These are phyloP conservation scores for Drosophila ustulata DNA, from an alignment of 2,888 invertebrate species.

Conservation along the genomic window DNA sequence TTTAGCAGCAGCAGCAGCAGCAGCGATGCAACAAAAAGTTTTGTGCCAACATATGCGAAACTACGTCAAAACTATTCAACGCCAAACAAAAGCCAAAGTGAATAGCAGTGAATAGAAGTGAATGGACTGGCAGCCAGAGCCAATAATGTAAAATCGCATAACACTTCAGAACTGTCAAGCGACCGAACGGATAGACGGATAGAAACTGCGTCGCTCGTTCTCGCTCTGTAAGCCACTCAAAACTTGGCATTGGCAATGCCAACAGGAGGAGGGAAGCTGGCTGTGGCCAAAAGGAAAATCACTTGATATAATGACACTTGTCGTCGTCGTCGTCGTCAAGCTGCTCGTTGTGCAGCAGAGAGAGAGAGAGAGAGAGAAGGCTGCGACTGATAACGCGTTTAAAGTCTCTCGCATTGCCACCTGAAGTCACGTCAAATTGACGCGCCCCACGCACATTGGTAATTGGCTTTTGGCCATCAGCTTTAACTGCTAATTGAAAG, in stretches of 20 bases:
- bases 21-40: constrained; percentile 49
- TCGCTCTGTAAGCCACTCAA: constrained; percentile 69
- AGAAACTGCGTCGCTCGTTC: neutral
- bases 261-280: constrained; percentile 40
- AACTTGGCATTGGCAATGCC: constrained; percentile 65
- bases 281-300: constrained; percentile 73
- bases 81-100: constrained; percentile 37
- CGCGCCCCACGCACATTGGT: constrained; percentile 7
- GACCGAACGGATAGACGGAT: constrained; percentile 16
- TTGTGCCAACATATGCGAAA: constrained; percentile 64
- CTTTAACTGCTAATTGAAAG: constrained; percentile 76
- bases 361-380: neutral
- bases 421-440: constrained; percentile 18
- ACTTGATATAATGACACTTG: constrained; percentile 80
- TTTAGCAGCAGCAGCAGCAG: constrained; percentile 32
- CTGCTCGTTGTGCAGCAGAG: constrained; percentile 20
- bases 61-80: constrained; percentile 66
- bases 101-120: constrained; percentile 8
- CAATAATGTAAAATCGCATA: constrained; percentile 79
- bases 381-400: constrained; percentile 17
- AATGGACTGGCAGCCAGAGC: constrained; percentile 42
- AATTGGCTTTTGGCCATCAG: constrained; percentile 42
- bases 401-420: constrained; percentile 18
- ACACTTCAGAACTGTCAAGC: constrained; percentile 72
- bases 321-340: constrained; percentile 39